Conservation (phyloP, 30 jellyfish, hydroid and myxozoan genomes). For the Aurelia sp. region DNA sequence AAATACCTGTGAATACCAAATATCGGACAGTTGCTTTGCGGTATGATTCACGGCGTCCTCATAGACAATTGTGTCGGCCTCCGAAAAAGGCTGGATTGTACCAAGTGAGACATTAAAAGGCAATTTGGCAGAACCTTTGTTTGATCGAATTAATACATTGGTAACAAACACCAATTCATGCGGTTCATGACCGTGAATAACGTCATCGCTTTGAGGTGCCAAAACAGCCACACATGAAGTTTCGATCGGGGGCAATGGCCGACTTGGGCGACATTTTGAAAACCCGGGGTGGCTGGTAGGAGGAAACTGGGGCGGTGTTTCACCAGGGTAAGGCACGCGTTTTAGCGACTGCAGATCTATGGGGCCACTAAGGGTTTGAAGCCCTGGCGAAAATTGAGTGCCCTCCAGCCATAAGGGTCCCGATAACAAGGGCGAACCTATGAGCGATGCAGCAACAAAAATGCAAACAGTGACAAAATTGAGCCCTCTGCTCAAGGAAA, state of each 20-base stretch:
- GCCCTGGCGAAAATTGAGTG: too few species aligned
- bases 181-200: background rate
- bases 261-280: slow-evolving; percentile 33
- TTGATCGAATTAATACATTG: background rate
- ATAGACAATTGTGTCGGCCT: background rate
- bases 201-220: background rate
- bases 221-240: background rate
- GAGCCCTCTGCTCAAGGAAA: background rate
- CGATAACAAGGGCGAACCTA: too few species aligned
- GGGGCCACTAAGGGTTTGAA: too few species aligned
- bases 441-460: too few species aligned
- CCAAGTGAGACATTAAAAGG: background rate
- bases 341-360: too few species aligned
- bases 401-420: too few species aligned
- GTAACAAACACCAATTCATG: background rate
- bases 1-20: background rate
- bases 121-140: background rate
- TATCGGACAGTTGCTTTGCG: background rate
- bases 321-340: too few species aligned
- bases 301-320: too few species aligned
- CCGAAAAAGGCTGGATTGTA: background rate
- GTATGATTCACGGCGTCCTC: background rate
- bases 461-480: background rate
- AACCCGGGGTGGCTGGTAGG: too few species aligned
- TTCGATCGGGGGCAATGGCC: slow-evolving; percentile 27